Evolutionary conservation across 2,797 vertebrate genomes (phyloP).

Genomic region (Oreochromis mossambicus): DNA sequence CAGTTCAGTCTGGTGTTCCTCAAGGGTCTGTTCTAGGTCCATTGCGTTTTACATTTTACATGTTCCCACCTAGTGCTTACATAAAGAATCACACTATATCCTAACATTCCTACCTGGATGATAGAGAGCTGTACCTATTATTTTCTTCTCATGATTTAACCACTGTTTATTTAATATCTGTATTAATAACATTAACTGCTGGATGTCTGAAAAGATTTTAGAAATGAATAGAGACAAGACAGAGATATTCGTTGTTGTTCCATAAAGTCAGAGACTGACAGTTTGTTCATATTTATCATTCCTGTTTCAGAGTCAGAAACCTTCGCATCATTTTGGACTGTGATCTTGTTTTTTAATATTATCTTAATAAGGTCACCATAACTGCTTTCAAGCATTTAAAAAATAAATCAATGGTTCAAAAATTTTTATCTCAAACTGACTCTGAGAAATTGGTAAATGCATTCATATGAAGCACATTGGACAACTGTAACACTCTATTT

Average conservation of each 20-base stretch:
- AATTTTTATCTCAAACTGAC: accelerated
- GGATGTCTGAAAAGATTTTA: neutral
- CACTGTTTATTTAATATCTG: neutral
- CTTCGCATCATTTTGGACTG: neutral
- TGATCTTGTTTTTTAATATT: neutral
- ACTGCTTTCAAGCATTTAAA: neutral
- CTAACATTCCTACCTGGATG: neutral
- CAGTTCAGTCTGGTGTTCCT: neutral
- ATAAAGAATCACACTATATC: neutral
- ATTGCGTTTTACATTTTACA: neutral
- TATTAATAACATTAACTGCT: neutral
- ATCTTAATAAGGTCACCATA: neutral
- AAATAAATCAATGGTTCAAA: neutral
- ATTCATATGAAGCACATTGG: neutral
- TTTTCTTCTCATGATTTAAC: neutral
- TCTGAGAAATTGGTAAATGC: neutral
- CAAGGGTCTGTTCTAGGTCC: neutral
- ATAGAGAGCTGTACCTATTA: neutral
- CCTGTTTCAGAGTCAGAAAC: neutral
- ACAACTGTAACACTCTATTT: neutral
- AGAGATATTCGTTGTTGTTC: neutral
- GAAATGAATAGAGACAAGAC: neutral
- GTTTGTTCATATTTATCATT: neutral
- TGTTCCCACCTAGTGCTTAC: neutral
- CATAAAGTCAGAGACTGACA: neutral